phyloP scores from a whole-genome alignment of 2,797 vertebrate genomes.

The Champsocephalus gunnari region DNA sequence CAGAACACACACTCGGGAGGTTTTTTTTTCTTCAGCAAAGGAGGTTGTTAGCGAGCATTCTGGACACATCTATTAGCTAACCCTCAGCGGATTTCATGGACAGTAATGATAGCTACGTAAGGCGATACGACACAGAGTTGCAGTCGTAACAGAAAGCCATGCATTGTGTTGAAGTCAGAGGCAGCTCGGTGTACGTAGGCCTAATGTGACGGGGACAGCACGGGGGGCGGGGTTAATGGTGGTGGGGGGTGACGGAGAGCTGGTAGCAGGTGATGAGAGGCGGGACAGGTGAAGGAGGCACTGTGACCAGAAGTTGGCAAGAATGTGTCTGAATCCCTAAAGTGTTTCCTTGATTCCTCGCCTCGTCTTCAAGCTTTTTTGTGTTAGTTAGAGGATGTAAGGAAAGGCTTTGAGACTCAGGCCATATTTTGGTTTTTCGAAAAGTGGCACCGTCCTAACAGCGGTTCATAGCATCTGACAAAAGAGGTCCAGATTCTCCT shows the following conservation, averaged over 20 bases:
- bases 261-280: constrained; percentile 26
- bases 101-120: constrained; percentile 65
- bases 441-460: background rate
- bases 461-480: background rate
- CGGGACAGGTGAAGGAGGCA: constrained; percentile 53
- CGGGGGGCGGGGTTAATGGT: constrained; percentile 1
- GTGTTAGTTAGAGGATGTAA: background rate
- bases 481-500: constrained; percentile 40
- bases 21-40: background rate
- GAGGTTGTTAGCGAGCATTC: constrained; percentile 27
- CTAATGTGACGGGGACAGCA: constrained; percentile 51
- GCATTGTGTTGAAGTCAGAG: constrained; percentile 74
- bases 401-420: background rate
- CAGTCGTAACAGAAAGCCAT: constrained; percentile 66
- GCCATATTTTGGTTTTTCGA: background rate
- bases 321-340: constrained; percentile 5
- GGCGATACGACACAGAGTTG: constrained; percentile 58
- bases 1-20: constrained; percentile 28
- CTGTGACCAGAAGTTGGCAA: constrained; percentile 40
- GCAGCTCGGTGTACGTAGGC: constrained; percentile 80
- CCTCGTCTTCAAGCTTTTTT: background rate
- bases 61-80: constrained; percentile 26
- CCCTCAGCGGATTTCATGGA: constrained; percentile 40
- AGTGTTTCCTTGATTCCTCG: background rate
- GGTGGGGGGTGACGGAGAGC: background rate